Evolutionary conservation across 2,888 invertebrate species (phyloP), one percentile per base, ranked within the genome.

Genomic region (Sepioteuthis lessoniana): DNA sequence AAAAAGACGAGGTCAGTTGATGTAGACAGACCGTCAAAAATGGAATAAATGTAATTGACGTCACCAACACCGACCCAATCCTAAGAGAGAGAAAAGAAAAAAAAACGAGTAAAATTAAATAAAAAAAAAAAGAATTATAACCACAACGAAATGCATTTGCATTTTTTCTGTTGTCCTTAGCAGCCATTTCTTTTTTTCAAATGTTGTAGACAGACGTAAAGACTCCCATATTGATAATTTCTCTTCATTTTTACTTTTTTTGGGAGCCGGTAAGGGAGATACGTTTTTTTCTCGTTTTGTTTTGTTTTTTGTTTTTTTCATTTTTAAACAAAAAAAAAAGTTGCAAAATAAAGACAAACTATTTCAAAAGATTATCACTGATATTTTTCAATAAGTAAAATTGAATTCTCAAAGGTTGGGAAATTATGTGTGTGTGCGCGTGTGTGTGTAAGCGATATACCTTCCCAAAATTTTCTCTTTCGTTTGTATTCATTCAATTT

Each of bases 1-100:
- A 13, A 35, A 76, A 42, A 42, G 42, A 16, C n/a, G n/a, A n/a
- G 31, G n/a, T n/a, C 76, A 76, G n/a, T 7, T 13, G 25, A 55
- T 13, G n/a, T 19, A 76, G 76, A 76, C 35, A n/a, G 76, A 35
- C 76, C n/a, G 76, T 76, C 76, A 76, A 35, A n/a, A n/a, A n/a
- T 76, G n/a, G n/a, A 76, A 76, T 16, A 76, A 76, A 76, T n/a
- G n/a, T 76, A 76, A 76, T 76, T 76, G 76, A 76, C n/a, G n/a
- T 76, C 76, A 76, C n/a, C 76, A n/a, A 76, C n/a, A 1, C 76
- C 16, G 13, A n/a, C 76, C n/a, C n/a, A 35, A 76, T 16, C n/a
- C 76, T 8, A 35, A 10, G n/a, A 16, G n/a, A 4, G 13, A 35
- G n/a, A 76, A 76, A 13, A n/a, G n/a, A 76, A n/a, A 76, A n/a